phyloP scores from a whole-genome alignment of 2,888 invertebrate genomes.

The Dichetophora obliterata region DNA sequence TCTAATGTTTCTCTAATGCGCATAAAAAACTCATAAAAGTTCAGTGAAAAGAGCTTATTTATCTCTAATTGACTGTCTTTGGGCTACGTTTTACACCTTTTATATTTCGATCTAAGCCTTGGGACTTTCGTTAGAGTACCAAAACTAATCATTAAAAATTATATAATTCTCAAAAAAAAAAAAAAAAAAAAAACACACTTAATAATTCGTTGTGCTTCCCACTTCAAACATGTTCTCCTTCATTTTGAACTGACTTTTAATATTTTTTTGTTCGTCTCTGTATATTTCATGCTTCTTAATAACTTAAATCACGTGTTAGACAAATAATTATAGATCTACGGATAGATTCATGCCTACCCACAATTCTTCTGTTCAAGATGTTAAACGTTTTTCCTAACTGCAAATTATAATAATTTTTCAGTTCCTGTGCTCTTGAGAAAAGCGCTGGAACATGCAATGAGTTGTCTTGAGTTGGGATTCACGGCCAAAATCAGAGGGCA shows the following conservation, averaged over 20 bases:
- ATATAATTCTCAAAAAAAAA: no score
- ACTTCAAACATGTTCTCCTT: background rate
- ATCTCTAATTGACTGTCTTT: no score
- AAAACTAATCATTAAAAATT: no score
- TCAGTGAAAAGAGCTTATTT: no score
- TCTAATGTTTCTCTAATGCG: no score
- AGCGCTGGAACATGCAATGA: background rate
- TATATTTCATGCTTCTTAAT: constrained; percentile 17
- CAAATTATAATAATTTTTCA: constrained; percentile 35
- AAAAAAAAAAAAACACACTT: no score
- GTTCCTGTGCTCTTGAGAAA: constrained; percentile 23
- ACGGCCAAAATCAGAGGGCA: background rate
- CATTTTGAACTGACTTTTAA: background rate
- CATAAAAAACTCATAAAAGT: no score
- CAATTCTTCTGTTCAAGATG: constrained; percentile 7
- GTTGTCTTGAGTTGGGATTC: background rate
- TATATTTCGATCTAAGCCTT: no score
- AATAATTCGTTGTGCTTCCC: background rate
- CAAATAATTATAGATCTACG: constrained; percentile 26
- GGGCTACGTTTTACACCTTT: no score
- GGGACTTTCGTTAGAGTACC: no score
- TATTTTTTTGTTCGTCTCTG: background rate
- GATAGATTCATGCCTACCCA: constrained; percentile 22
- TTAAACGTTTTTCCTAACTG: constrained; percentile 25
- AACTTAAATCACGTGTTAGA: constrained; percentile 36